These are phyloP conservation scores for Catamblyrhynchus diadema DNA, from an alignment of 2,797 vertebrate genomes.

Conservation along the genomic window DNA sequence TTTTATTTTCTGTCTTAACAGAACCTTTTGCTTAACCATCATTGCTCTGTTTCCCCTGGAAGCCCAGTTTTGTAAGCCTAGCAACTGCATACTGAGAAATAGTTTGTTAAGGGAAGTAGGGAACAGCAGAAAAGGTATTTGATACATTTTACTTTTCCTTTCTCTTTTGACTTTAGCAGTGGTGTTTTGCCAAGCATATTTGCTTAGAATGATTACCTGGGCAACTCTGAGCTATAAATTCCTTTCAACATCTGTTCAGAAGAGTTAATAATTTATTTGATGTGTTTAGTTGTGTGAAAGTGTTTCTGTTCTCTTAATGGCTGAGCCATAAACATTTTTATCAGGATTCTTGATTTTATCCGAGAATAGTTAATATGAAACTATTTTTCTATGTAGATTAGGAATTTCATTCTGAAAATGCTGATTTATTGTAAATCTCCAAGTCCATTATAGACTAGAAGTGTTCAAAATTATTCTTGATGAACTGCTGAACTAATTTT, in stretches of 20 bases:
- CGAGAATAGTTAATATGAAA: neutral
- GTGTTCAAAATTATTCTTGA: neutral
- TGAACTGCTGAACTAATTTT: neutral
- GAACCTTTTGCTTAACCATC: neutral
- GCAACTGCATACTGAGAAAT: neutral
- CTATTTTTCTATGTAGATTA: neutral
- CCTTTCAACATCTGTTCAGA: neutral
- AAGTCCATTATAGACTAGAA: neutral
- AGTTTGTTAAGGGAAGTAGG: neutral
- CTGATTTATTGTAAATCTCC: conserved; percentile 52
- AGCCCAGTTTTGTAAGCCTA: neutral
- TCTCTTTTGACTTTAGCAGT: neutral
- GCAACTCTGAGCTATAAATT: neutral
- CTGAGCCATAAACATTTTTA: neutral
- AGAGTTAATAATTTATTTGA: neutral
- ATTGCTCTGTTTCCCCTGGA: neutral
- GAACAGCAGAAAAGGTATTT: neutral
- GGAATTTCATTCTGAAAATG: conserved; percentile 21
- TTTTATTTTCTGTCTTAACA: neutral
- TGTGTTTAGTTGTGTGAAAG: neutral
- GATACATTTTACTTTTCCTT: neutral
- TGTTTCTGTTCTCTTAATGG: neutral
- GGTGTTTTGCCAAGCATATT: neutral
- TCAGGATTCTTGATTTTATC: neutral
- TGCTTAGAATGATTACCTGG: neutral